These are phyloP conservation scores for Pygmarrhopalites habei DNA, from an alignment of 1,140 invertebrate genomes.

Conservation along the genomic window DNA sequence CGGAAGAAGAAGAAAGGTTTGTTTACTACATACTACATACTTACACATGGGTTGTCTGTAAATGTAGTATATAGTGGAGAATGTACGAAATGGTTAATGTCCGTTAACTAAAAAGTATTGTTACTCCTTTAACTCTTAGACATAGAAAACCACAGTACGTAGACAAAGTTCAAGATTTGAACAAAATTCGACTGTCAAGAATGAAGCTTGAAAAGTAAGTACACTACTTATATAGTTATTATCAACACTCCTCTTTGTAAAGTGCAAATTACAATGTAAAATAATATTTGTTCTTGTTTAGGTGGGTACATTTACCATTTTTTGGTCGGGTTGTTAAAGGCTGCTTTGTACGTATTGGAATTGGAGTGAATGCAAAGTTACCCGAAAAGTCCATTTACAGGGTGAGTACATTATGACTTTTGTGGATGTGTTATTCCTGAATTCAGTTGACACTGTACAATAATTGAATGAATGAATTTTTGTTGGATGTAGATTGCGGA, in stretches of 20 bases:
- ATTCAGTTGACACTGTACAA: no score
- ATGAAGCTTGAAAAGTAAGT: constrained; percentile 74
- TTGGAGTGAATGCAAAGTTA: constrained; percentile 77
- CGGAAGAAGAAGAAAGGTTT: constrained; percentile 45
- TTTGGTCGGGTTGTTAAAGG: constrained; percentile 82
- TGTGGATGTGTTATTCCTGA: no score
- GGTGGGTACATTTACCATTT: constrained; percentile 92
- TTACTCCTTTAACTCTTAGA: no score
- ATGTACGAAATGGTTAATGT: no score
- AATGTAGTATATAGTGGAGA: no score
- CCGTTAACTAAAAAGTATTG: no score
- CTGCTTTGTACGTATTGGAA: constrained; percentile 93
- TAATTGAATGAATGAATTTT: constrained; percentile 16
- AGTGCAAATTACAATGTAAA: constrained; percentile 4
- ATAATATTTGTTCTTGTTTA: constrained; percentile 40
- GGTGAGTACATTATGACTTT: no score
- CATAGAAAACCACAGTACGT: constrained; percentile 53
- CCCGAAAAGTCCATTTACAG: constrained; percentile 76
- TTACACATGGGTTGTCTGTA: no score
- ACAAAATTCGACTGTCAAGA: constrained; percentile 79
- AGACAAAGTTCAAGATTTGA: constrained; percentile 70
- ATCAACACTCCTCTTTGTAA: neutral
- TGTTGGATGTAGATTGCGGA: constrained; percentile 66
- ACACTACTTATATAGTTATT: neutral
- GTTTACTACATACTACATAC: no score